These are phyloP conservation scores for Clarias pachynema DNA, from an alignment of 2,797 vertebrate species.

Conservation along the genomic window DNA sequence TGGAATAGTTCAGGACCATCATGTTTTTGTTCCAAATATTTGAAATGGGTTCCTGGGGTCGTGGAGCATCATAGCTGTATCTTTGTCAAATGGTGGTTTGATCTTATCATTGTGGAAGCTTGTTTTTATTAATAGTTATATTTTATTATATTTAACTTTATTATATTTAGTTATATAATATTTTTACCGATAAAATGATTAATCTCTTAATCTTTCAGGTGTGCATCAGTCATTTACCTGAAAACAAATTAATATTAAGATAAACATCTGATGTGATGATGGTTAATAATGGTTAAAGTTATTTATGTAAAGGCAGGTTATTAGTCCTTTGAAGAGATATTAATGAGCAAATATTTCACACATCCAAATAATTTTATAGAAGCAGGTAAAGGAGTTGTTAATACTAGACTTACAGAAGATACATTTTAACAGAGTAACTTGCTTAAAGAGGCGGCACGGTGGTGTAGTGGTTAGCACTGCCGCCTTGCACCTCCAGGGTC, in stretches of 20 bases:
- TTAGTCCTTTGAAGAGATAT: not conserved
- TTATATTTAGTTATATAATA: conserved; percentile 46
- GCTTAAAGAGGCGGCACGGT: too few relatives aligned
- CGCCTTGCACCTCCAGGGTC: too few relatives aligned
- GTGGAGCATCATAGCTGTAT: not conserved
- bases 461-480: too few relatives aligned
- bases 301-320: not conserved
- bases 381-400: too few relatives aligned
- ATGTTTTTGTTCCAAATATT: not conserved
- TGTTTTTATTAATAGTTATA: conserved; percentile 48
- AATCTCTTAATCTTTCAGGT: not conserved
- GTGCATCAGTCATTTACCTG: not conserved
- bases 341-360: conserved; percentile 2
- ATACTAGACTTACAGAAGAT: too few relatives aligned
- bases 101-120: conserved; percentile 48
- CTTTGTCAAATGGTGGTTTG: conserved; percentile 33
- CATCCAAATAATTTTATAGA: not conserved
- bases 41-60: not conserved
- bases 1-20: not conserved
- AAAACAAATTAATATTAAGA: not conserved
- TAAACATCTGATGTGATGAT: not conserved
- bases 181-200: conserved; percentile 61
- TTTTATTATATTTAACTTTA: conserved; percentile 38
- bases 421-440: not conserved
- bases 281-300: not conserved